Evolutionary conservation across 2,797 vertebrate genomes (phyloP), one percentile per base, ranked within the genome.

Genomic region (Urocyon cinereoargenteus): DNA sequence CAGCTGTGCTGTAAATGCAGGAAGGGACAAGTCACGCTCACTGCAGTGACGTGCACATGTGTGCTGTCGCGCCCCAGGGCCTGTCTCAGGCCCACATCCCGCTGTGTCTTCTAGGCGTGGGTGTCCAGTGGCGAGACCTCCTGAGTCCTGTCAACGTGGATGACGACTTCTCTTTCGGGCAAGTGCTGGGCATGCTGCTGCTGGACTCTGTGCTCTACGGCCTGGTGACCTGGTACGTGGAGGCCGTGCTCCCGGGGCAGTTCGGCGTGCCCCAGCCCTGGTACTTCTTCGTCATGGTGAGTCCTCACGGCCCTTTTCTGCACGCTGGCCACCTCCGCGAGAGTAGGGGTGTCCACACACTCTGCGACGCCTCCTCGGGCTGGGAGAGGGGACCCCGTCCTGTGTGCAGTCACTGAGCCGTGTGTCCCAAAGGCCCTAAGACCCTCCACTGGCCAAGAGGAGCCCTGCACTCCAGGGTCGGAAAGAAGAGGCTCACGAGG

Each of bases 201-300:
- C 98, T 99, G 77, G 99, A 99, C 97, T 98, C 99, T 0, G 77
- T 98, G 21, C 98, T 99, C 0, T 99, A 99, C 0, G 99, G 99
- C 0, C 45, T 99, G 97, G 99, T 99, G 97, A 99, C 99, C 98
- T 99, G 99, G 99, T 99, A 99, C 0, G 98, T 99, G 98, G 99
- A 99, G 98, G 99, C 99, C 0, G 99, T 99, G 55, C 99, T 99
- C 96, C 99, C 99, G 0, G 99, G 99, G 77, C 99, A 99, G 98
- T 99, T 99, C 0, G 99, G 99, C 0, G 98, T 99, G 85, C 99
- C 99, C 1, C 99, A 99, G 81, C 99, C 99, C 0, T 99, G 99
- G 98, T 99, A 99, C 98, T 99, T 99, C 99, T 99, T 99, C 98
- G 11, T 99, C 82, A 98, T 99, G 99, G 99, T 99, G 99, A 97